phyloP scores from a whole-genome alignment of 2,113 vertebrate genomes.

The Haemorhous mexicanus region DNA sequence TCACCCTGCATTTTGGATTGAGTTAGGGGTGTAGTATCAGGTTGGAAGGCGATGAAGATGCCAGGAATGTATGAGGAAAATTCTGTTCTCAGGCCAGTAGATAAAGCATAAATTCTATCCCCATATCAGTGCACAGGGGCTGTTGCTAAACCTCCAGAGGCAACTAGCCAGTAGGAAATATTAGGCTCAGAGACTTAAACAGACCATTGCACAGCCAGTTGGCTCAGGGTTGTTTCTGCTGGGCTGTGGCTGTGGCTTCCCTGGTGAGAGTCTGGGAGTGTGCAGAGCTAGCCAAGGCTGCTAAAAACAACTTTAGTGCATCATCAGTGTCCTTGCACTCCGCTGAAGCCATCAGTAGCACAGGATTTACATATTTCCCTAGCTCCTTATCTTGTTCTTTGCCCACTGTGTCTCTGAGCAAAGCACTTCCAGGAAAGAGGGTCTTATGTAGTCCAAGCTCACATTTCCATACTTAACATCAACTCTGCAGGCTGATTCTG shows the following conservation, averaged over 20 bases:
- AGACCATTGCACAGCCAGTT: background rate
- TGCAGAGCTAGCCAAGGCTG: background rate
- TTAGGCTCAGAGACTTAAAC: background rate
- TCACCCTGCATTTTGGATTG: conserved; percentile 17
- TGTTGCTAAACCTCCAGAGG: background rate
- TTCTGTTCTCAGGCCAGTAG: background rate
- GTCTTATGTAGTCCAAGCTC: background rate
- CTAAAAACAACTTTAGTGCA: background rate
- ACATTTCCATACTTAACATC: background rate
- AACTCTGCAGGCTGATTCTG: background rate
- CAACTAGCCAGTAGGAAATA: background rate
- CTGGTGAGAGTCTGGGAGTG: background rate
- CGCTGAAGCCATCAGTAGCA: background rate
- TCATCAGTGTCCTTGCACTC: background rate
- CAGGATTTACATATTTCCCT: background rate
- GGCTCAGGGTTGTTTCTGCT: background rate
- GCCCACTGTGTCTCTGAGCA: background rate
- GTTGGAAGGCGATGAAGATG: background rate
- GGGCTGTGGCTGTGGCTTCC: background rate
- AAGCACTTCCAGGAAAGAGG: background rate
- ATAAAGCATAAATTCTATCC: background rate
- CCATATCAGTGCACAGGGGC: background rate
- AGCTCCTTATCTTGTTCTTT: background rate
- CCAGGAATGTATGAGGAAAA: conserved; percentile 10
- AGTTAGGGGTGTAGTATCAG: background rate